A percentile compares a stretch with the other conserved stretches of the same genome.
Evolutionary conservation across 1,140 invertebrate genomes (phyloP).

Genomic region (Cryptotermes secundus): DNA sequence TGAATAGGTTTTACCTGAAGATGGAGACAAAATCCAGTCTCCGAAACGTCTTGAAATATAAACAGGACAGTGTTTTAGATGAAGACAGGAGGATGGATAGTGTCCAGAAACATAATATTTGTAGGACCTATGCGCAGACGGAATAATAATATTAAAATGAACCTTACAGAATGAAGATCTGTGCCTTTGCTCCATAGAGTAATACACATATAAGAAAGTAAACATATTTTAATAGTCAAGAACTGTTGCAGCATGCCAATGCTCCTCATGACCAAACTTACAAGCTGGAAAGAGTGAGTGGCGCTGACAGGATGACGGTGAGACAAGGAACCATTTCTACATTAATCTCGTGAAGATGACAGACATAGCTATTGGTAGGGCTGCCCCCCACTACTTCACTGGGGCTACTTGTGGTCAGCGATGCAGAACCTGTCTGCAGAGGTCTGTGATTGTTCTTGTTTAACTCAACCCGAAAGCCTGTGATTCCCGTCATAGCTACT

Average conservation of each 20-base stretch:
- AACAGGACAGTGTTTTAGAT: too few species aligned
- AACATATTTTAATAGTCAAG: too few species aligned
- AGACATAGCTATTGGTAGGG: not conserved
- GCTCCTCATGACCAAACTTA: not conserved
- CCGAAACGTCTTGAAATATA: too few species aligned
- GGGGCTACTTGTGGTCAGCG: not conserved
- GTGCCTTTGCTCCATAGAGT: too few species aligned
- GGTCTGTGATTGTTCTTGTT: not conserved
- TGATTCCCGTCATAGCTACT: not conserved
- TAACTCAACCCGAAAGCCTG: not conserved
- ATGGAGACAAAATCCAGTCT: too few species aligned
- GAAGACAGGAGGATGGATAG: too few species aligned
- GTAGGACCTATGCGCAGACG: too few species aligned
- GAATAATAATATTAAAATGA: too few species aligned
- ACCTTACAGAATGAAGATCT: too few species aligned
- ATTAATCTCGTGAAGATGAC: not conserved
- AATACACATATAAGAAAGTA: too few species aligned
- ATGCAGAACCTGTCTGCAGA: not conserved
- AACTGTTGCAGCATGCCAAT: not conserved
- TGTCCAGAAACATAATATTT: too few species aligned
- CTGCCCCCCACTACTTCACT: not conserved
- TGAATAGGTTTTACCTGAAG: too few species aligned
- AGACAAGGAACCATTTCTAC: not conserved
- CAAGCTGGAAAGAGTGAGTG: not conserved
- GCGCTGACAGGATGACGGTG: not conserved